Base-by-base conservation (phyloP, 1,140 invertebrate genomes). In the Eciton burchellii region DNA sequence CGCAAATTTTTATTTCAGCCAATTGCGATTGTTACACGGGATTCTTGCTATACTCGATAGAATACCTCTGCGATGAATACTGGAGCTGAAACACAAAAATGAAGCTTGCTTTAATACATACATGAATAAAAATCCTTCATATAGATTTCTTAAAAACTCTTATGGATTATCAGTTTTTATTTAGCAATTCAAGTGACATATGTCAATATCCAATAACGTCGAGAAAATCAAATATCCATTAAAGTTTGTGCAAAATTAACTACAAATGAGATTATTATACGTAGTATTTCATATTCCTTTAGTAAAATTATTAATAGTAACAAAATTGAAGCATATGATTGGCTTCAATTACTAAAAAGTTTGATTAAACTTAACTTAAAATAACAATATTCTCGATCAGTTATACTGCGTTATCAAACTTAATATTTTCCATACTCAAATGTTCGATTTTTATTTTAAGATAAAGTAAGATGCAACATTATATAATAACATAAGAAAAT, bases 41-140 rank as follows among this genome's bases (percentile, higher is more conserved):
- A 73, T 21, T 60, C 41, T 12, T 73, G 9, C 43, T 54, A 47
- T 73, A 5, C 21, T 21, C 19, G n/a, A 6, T 19, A 54, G 52
- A 54, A 54, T 54, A 54, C n/a, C n/a, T 45, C 54, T 43, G 41
- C 71, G 41, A 73, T 26, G 60, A 11, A 29, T 43, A 43, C 12
- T 21, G 24, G 45, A 60, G 60, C 56, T 73, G 56, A 73, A 73
- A 60, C 56, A 73, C 43, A 35, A 45, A 73, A 73, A 73, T 60
- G 29, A 60, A 45, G 45, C 47, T 72, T 43, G 21, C 24, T 47
- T 11, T 73, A 6, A 54, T 54, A 54, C 16, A 73, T 19, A 73
- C 12, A 4, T 70, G 9, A 72, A 43, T 21, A 0, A 57, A 24
- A 72, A 6, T 1, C 45, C 29, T 45, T 73, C n/a, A 19, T 14